A percentile compares a stretch with the other conserved stretches of the same genome.
Conservation (phyloP, 2,888 invertebrate genomes). For the Teleiodes luculella region DNA sequence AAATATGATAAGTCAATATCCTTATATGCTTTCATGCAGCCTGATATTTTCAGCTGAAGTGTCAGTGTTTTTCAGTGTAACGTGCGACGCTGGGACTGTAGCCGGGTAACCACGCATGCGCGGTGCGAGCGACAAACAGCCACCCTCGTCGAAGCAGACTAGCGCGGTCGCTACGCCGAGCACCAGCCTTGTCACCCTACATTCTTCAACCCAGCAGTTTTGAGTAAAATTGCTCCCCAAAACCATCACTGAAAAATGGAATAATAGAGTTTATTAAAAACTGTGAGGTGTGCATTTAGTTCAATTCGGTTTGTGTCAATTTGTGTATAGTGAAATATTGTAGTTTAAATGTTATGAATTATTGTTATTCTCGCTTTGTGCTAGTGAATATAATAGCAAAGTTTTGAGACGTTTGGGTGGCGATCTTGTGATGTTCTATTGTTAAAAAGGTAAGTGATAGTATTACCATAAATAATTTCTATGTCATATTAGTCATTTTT, state of each 20-base stretch:
- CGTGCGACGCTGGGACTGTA: not conserved
- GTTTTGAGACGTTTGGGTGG: conserved; percentile 7
- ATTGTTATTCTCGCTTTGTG: conserved; percentile 9
- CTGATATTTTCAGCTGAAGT: no score
- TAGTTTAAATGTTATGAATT: conserved; percentile 11
- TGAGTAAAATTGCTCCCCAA: not conserved
- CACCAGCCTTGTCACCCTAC: conserved; percentile 11
- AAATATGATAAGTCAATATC: no score
- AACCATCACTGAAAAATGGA: conserved; percentile 2
- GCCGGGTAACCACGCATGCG: conserved; percentile 17
- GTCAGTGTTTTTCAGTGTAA: not conserved
- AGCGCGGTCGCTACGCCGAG: conserved; percentile 19
- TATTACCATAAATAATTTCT: not conserved
- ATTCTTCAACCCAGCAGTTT: not conserved
- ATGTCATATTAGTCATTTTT: no score
- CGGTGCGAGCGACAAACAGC: conserved; percentile 8
- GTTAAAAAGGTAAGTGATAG: not conserved
- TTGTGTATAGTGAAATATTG: conserved; percentile 16
- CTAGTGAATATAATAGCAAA: conserved; percentile 9
- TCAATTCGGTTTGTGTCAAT: conserved; percentile 12
- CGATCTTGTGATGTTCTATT: not conserved
- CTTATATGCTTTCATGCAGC: no score
- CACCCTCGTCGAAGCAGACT: conserved; percentile 23
- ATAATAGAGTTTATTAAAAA: not conserved
- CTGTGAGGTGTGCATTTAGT: conserved; percentile 9